Percentiles rank a stretch among this genome's conserved stretches.
Conservation (phyloP, 2,797 vertebrate genomes). For the Pantherophis alleghaniensis region DNA sequence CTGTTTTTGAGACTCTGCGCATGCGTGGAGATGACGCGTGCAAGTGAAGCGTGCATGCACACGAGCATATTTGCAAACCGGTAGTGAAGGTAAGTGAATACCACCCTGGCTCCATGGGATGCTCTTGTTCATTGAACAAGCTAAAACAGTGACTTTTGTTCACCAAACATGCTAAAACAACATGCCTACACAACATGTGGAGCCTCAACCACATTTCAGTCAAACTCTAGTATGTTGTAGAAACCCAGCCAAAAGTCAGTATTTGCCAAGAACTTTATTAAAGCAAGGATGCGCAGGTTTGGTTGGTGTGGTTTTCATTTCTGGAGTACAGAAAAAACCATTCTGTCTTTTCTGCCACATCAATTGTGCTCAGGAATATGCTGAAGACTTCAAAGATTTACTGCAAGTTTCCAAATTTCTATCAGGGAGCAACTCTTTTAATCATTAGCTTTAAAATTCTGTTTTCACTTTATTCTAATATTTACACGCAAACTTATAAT, state of each 20-base stretch:
- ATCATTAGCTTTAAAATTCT: neutral
- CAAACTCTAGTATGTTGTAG: neutral
- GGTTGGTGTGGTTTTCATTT: neutral
- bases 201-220: neutral
- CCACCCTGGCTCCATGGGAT: neutral
- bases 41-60: too few relatives aligned
- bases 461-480: conserved; percentile 7
- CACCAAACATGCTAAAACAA: neutral
- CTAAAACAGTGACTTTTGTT: neutral
- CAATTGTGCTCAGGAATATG: neutral
- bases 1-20: too few relatives aligned
- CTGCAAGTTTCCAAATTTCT: neutral
- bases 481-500: conserved; percentile 23
- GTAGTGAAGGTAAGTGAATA: too few relatives aligned
- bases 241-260: neutral
- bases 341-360: neutral
- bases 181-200: neutral
- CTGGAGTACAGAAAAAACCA: neutral
- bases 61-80: too few relatives aligned
- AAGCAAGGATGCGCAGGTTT: neutral
- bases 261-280: conserved; percentile 33
- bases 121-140: neutral
- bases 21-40: too few relatives aligned
- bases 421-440: neutral
- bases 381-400: neutral